A percentile compares a stretch with the other conserved stretches of the same genome.
Conservation (phyloP, 2,797 vertebrate genomes). For the Molossus alvarezi region DNA sequence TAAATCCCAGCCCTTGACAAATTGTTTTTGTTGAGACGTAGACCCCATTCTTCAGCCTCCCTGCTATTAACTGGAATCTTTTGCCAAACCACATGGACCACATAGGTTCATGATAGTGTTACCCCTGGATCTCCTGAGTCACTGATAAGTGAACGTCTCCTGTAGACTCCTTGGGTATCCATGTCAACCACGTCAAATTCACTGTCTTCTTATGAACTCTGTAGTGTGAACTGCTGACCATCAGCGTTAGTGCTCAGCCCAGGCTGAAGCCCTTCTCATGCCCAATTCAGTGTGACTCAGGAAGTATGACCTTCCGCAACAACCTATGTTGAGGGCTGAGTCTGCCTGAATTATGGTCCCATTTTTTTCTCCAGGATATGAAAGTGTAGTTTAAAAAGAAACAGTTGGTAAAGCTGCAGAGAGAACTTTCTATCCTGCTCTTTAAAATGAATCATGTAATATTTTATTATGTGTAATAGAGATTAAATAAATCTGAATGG, state of each 20-base stretch:
- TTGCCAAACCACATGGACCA: not conserved
- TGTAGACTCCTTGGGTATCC: not conserved
- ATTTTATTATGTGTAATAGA: constrained; percentile 1
- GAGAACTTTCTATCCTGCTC: not conserved
- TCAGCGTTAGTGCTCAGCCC: not conserved
- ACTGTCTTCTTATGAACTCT: not conserved
- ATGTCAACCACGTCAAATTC: not conserved
- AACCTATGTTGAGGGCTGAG: not conserved
- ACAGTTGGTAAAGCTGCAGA: constrained; percentile 3
- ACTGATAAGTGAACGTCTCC: not conserved
- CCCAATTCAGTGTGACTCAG: not conserved
- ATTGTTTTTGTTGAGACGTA: not conserved
- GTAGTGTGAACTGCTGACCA: not conserved
- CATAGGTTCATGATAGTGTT: not conserved
- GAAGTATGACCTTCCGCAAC: not conserved
- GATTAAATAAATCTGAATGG: constrained; percentile 5
- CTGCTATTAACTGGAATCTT: not conserved
- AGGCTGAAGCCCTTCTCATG: too few species aligned
- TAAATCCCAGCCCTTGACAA: not conserved
- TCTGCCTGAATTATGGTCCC: not conserved
- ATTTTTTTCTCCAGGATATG: not conserved
- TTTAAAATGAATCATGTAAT: constrained; percentile 25
- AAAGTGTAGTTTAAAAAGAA: constrained; percentile 34
- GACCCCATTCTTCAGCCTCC: not conserved
- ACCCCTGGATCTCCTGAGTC: not conserved